These are phyloP conservation scores for Corydoras sp. DNA, from an alignment of 2,113 vertebrate species.

Conservation along the genomic window DNA sequence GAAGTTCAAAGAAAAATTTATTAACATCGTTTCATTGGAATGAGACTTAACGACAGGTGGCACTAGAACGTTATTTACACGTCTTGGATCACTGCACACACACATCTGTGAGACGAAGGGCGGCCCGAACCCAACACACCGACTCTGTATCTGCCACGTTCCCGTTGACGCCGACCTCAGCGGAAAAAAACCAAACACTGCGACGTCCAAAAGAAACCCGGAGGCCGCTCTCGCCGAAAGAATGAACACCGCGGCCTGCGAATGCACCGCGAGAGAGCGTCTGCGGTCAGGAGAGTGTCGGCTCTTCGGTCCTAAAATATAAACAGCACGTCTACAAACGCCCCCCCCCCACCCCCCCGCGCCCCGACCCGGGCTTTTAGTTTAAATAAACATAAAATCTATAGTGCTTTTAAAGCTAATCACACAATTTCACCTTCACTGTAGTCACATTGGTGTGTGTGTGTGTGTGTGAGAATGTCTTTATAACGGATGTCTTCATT, in stretches of 20 bases:
- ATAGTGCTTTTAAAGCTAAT: conserved; percentile 64
- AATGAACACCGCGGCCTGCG: too few species aligned
- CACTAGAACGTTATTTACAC: conserved; percentile 70
- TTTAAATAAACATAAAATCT: conserved; percentile 8
- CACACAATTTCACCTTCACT: conserved; percentile 57
- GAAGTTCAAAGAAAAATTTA: conserved; percentile 65
- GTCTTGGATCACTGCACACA: not conserved
- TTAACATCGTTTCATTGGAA: conserved; percentile 66
- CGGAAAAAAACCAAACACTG: conserved; percentile 72
- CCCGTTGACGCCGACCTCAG: conserved; percentile 51
- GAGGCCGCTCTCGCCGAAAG: conserved; percentile 4
- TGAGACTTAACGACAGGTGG: conserved; percentile 70
- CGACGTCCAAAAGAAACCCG: conserved; percentile 65
- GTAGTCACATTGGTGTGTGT: conserved; percentile 32
- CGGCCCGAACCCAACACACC: conserved; percentile 8
- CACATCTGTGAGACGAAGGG: not conserved
- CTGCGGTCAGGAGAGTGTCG: conserved; percentile 41
- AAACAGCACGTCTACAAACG: conserved; percentile 74
- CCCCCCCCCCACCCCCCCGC: conserved; percentile 22
- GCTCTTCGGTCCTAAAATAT: conserved; percentile 62
- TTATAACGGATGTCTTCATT: conserved; percentile 28
- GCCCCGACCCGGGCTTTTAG: too few species aligned
- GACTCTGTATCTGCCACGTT: conserved; percentile 49
- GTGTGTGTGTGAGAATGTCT: conserved; percentile 39
- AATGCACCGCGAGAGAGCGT: not conserved